A percentile compares a stretch with the other conserved stretches of the same genome.
Conservation (phyloP, 1,140 invertebrate species). For the Thalassaphorura encarpata region DNA sequence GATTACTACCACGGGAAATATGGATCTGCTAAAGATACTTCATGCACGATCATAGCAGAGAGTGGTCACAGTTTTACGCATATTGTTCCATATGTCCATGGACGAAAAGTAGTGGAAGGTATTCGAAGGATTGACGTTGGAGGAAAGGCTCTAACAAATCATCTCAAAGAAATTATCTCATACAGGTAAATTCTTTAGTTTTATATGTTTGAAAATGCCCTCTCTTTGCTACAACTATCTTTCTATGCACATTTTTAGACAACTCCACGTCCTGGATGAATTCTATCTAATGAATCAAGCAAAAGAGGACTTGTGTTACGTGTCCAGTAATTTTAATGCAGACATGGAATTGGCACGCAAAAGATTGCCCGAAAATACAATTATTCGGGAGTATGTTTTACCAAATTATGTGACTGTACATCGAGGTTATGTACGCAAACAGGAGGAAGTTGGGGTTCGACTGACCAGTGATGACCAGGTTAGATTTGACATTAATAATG, state of each 20-base stretch:
- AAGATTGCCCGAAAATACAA: conserved; percentile 51
- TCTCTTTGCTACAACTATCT: not conserved
- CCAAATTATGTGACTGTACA: conserved; percentile 85
- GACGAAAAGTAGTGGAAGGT: conserved; percentile 65
- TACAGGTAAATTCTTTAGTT: conserved; percentile 47
- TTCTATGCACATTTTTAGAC: conserved; percentile 43
- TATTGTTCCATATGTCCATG: conserved; percentile 86
- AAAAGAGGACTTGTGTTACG: conserved; percentile 96
- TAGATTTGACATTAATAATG: conserved; percentile 14
- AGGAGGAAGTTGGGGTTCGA: conserved; percentile 46
- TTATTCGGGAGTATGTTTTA: conserved; percentile 83
- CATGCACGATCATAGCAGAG: conserved; percentile 78
- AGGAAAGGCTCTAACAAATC: conserved; percentile 95
- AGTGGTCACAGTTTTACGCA: conserved; percentile 93
- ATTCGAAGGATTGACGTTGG: conserved; percentile 85
- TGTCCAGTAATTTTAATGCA: conserved; percentile 71
- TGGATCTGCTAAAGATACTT: conserved; percentile 44
- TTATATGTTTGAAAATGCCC: not conserved
- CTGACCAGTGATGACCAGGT: conserved; percentile 53
- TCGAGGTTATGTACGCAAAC: conserved; percentile 60
- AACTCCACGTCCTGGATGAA: conserved; percentile 98
- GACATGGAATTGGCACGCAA: conserved; percentile 70
- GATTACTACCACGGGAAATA: conserved; percentile 44
- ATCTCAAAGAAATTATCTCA: conserved; percentile 95
- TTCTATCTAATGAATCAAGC: conserved; percentile 98